Percentiles rank a stretch among this genome's conserved stretches.
phyloP scores from a whole-genome alignment of 2,888 invertebrate species.

The Coelopa pilipes region DNA sequence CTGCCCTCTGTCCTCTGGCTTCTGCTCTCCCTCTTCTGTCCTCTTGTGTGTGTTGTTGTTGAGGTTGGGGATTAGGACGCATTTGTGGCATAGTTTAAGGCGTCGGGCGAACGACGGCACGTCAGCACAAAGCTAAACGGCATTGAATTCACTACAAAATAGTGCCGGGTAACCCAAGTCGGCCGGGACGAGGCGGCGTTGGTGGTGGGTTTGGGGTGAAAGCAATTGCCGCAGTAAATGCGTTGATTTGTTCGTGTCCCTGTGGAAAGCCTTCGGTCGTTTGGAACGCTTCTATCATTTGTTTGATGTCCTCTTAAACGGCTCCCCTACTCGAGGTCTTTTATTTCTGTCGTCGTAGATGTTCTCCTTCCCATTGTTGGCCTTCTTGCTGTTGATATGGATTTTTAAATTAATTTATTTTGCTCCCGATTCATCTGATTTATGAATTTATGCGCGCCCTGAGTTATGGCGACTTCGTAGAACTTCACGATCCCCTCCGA shows the following conservation, averaged over 20 bases:
- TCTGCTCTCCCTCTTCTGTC: constrained; percentile 7
- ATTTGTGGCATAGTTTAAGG: constrained; percentile 35
- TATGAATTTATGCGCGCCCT: no score
- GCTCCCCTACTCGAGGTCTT: no score
- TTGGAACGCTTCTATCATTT: background rate
- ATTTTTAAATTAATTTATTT: no score
- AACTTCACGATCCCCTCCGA: no score
- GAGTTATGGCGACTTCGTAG: no score
- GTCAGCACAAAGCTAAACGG: constrained; percentile 33
- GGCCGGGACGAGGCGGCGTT: background rate
- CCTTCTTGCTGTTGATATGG: no score
- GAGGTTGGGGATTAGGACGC: constrained; percentile 28
- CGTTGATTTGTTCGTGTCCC: background rate
- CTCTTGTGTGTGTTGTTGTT: constrained; percentile 14
- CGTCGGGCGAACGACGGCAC: constrained; percentile 30
- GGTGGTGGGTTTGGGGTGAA: background rate
- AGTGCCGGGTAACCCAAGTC: background rate
- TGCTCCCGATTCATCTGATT: no score
- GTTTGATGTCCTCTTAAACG: no score
- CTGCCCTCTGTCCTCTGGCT: constrained; percentile 6
- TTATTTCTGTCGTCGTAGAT: no score
- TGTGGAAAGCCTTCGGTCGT: background rate
- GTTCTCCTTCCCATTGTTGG: no score
- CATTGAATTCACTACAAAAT: constrained; percentile 6
- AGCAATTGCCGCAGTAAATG: background rate